Percentiles rank a stretch among this genome's conserved stretches.
Evolutionary conservation across 2,113 vertebrate species (phyloP).

Genomic region (Nansenia antarctica): DNA sequence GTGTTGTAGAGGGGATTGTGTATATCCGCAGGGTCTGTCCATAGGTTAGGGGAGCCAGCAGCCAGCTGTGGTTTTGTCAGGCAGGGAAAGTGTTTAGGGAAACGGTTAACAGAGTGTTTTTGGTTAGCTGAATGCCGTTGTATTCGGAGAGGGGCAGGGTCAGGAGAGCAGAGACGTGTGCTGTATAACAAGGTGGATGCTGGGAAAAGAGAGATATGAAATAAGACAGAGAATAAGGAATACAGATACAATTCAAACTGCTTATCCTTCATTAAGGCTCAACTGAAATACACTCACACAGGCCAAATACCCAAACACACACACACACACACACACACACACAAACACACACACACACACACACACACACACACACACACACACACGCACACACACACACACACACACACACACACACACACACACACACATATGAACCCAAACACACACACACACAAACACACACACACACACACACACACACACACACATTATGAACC

Average conservation of each 20-base stretch:
- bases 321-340: constrained; percentile 10
- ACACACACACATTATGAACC: neutral
- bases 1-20: no score
- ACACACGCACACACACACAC: neutral
- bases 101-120: neutral
- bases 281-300: neutral
- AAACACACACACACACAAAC: no score
- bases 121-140: neutral
- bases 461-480: constrained; percentile 8
- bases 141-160: neutral
- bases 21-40: no score
- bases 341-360: no score
- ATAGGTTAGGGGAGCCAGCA: no score
- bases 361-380: constrained; percentile 1
- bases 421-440: neutral
- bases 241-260: neutral
- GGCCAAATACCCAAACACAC: neutral
- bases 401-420: constrained; percentile 5
- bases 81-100: neutral
- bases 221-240: neutral
- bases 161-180: no score
- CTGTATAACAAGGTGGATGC: neutral
- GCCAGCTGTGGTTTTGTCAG: neutral
- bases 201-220: neutral
- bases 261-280: neutral